Evolutionary conservation across 2,888 invertebrate species (phyloP).

Genomic region (Stenichneumon culpator): DNA sequence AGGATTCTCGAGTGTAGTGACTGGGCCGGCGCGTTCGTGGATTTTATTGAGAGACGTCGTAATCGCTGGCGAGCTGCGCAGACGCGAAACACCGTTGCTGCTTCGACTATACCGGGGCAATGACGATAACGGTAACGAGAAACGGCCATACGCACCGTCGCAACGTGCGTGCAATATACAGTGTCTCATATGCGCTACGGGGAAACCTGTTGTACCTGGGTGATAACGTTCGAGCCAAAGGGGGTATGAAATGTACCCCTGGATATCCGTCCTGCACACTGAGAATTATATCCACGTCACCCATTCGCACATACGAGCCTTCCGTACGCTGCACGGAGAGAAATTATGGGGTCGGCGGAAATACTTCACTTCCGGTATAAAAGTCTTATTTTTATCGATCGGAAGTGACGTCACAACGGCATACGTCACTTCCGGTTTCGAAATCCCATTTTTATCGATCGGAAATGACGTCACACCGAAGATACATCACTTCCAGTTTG

Average conservation of each 20-base stretch:
- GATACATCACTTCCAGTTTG: too few relatives aligned
- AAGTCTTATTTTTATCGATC: background rate
- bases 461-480: too few relatives aligned
- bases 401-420: too few relatives aligned
- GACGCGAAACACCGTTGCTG: slow-evolving; percentile 4
- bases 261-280: slow-evolving; percentile 21
- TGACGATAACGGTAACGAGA: slow-evolving; percentile 43
- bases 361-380: background rate
- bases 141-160: slow-evolving; percentile 49
- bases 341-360: background rate
- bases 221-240: slow-evolving; percentile 44
- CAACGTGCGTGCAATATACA: slow-evolving; percentile 62
- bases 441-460: too few relatives aligned
- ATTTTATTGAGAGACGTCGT: slow-evolving; percentile 18
- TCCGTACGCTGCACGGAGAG: background rate
- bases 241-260: slow-evolving; percentile 11
- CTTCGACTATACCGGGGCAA: slow-evolving; percentile 3
- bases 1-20: background rate
- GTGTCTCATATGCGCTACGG: slow-evolving; percentile 49
- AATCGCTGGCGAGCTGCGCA: background rate
- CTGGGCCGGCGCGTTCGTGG: background rate
- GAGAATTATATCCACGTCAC: background rate
- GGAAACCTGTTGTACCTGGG: slow-evolving; percentile 65
- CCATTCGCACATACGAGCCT: background rate
- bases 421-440: too few relatives aligned